A percentile compares a stretch with the other conserved stretches of the same genome.
phyloP scores from a whole-genome alignment of 2,888 invertebrate species.

The Eucriotettix oculatus region DNA sequence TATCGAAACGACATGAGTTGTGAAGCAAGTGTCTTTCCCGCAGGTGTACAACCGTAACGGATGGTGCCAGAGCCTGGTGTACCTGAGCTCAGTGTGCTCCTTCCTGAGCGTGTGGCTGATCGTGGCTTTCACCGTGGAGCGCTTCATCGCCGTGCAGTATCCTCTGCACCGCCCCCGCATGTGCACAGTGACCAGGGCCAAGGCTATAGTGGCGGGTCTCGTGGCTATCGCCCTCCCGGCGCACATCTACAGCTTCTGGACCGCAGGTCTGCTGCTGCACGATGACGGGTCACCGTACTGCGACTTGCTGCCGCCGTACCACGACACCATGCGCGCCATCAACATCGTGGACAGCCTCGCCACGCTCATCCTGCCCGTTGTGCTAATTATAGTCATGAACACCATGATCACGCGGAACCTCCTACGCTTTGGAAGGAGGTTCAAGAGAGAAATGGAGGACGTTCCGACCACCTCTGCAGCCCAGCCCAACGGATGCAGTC shows the following conservation, averaged over 20 bases:
- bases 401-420: conserved; percentile 39
- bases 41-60: conserved; percentile 32
- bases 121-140: conserved; percentile 50
- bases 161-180: conserved; percentile 39
- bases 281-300: conserved; percentile 23
- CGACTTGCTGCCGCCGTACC: conserved; percentile 32
- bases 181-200: conserved; percentile 41
- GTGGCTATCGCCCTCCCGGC: conserved; percentile 26
- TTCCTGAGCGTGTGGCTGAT: conserved; percentile 51
- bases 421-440: conserved; percentile 28
- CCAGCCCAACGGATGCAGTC: too few relatives aligned
- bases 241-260: conserved; percentile 29
- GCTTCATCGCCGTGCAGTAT: conserved; percentile 49
- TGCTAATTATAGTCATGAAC: conserved; percentile 44
- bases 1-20: too few relatives aligned
- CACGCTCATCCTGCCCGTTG: conserved; percentile 41
- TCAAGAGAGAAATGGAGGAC: conserved; percentile 18
- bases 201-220: conserved; percentile 31
- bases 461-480: background rate
- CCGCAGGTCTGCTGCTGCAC: conserved; percentile 23
- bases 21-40: background rate
- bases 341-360: conserved; percentile 42
- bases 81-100: conserved; percentile 36
- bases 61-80: conserved; percentile 38
- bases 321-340: conserved; percentile 33